Evolutionary conservation across 2,888 invertebrate species (phyloP), one percentile per base, ranked within the genome.

Genomic region (Osmoderma eremita): DNA sequence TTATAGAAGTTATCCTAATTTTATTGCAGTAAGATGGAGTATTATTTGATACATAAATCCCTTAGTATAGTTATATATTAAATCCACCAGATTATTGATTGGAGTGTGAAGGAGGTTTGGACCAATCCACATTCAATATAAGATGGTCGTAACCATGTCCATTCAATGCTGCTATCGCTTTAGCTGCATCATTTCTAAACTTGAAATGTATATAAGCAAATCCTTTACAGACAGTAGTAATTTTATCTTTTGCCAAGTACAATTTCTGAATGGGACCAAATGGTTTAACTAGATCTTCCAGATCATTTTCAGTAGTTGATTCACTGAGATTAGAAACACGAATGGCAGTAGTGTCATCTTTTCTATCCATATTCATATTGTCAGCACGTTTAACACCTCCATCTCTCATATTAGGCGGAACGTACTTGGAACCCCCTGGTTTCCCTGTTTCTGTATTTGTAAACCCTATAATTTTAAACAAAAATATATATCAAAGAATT

Each of bases 141-240:
- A 99, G 89, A 85, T 99, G 98, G 84, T 98, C 98, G 80, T 97
- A 98, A 70, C 98, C 97, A 80, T 94, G 93, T 0, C 97, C 97
- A 78, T 97, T 92, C 12, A 98, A 87, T 62, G 88, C 88, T 69
- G 89, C 86, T 78, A 99, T 97, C 66, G 99, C 99, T 76, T 92
- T 90, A 3, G 94, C 93, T 48, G 98, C 98, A 83, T 97, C 95
- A 76, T 91, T 91, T 75, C 92, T 88, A 75, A 91, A 91, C 81
- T 94, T 94, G 84, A 96, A 99, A 78, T 98, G 98, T 69, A 99
- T 95, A 81, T 98, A 99, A 12, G 98, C 98, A 84, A 98, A 99
- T 69, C 98, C 98, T 87, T 97, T 94, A 83, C 94, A 94, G n/a
- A 88, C 85, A 8, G 93, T 93, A 72, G 92, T 92, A 69, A 86